Conservation (phyloP, 1,140 invertebrate genomes). For the Drosophila ananassae region DNA sequence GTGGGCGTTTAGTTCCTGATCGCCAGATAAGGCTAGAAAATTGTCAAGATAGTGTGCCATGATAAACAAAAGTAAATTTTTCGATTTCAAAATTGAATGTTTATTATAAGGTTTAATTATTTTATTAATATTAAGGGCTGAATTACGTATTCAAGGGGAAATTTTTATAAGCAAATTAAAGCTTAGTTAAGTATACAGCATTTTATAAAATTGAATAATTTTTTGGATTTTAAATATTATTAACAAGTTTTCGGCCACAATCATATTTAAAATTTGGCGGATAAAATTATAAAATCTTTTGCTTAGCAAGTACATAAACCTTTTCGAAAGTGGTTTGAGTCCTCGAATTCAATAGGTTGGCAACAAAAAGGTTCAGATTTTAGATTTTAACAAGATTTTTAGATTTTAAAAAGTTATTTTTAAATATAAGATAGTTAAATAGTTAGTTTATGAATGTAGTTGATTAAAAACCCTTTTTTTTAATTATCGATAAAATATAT, state of each 20-base stretch:
- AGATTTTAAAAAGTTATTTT: no score
- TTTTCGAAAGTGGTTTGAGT: background rate
- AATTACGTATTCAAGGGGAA: no score
- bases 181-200: background rate
- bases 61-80: background rate
- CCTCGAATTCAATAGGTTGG: no score
- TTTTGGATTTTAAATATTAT: no score
- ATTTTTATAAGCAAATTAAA: background rate
- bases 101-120: background rate
- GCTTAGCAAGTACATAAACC: constrained; percentile 1
- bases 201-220: background rate
- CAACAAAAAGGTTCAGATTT: no score
- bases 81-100: background rate
- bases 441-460: no score
- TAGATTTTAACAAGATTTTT: background rate
- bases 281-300: background rate
- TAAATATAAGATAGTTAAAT: no score
- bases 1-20: constrained; percentile 14
- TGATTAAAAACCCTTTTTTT: no score
- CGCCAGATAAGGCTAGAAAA: constrained; percentile 1
- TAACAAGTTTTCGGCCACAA: no score
- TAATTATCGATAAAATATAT: background rate
- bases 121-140: no score
- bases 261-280: background rate
- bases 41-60: background rate